A percentile compares a stretch with the other conserved stretches of the same genome.
These are phyloP conservation scores for Eptesicus fuscus DNA, from an alignment of 2,113 vertebrate species.

Conservation along the genomic window DNA sequence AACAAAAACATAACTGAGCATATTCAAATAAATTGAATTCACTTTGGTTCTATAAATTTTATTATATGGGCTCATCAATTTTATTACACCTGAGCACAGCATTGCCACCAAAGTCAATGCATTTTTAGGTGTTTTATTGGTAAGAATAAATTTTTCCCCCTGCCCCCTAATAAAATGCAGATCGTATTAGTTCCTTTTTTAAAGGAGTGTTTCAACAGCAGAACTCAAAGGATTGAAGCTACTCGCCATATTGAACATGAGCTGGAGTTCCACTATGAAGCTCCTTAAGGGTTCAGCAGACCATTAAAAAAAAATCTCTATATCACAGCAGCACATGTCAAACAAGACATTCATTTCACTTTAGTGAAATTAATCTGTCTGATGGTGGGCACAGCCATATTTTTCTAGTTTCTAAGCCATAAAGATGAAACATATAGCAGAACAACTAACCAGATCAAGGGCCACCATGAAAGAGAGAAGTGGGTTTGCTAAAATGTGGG, in stretches of 20 bases:
- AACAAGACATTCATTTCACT: neutral
- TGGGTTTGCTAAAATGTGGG: neutral
- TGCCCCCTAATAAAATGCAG: constrained; percentile 56
- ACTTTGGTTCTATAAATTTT: constrained; percentile 84
- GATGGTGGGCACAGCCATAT: neutral
- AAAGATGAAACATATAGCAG: neutral
- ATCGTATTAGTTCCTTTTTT: constrained; percentile 46
- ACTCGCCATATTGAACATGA: neutral
- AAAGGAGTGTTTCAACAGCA: neutral
- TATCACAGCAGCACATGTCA: neutral
- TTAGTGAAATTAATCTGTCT: neutral
- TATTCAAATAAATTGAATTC: constrained; percentile 89
- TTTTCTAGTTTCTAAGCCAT: constrained; percentile 19
- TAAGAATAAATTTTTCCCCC: constrained; percentile 64
- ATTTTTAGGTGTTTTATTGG: constrained; percentile 71
- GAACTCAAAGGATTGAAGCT: neutral
- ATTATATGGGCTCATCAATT: constrained; percentile 82
- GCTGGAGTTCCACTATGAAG: neutral
- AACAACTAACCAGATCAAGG: neutral
- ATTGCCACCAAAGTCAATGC: constrained; percentile 18
- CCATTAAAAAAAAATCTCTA: constrained; percentile 28
- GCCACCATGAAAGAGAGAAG: neutral
- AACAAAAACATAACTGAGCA: constrained; percentile 87
- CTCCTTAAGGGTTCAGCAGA: neutral
- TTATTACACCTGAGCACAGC: constrained; percentile 80